Percentiles rank a stretch among this genome's conserved stretches.
phyloP scores from a whole-genome alignment of 2,113 vertebrate genomes.

The Corvus cornix region DNA sequence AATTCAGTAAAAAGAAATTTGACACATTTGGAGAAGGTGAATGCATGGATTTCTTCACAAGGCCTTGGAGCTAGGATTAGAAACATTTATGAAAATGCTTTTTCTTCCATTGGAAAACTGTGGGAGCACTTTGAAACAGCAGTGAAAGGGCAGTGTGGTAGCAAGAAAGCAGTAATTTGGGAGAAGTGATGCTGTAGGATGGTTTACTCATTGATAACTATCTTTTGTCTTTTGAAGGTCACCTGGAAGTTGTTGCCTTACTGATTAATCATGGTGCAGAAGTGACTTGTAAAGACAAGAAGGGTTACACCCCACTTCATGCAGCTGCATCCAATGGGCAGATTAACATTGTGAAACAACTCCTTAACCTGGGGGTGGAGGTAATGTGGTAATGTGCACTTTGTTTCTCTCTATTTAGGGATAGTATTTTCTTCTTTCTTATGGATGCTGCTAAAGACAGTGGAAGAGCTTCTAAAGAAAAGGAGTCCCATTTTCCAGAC shows the following conservation, averaged over 20 bases:
- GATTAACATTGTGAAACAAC: conserved; percentile 89
- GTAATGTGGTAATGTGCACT: conserved; percentile 64
- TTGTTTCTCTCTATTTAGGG: not conserved
- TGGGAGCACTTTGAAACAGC: not conserved
- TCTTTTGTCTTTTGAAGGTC: conserved; percentile 77
- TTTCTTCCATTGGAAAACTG: not conserved
- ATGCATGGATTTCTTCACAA: not conserved
- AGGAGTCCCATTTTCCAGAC: not conserved
- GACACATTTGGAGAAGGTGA: not conserved
- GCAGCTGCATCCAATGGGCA: conserved; percentile 92
- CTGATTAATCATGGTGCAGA: conserved; percentile 92
- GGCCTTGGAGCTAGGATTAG: not conserved
- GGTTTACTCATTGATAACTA: not conserved
- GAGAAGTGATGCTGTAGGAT: not conserved
- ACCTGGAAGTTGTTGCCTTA: conserved; percentile 90
- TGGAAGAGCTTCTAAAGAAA: not conserved
- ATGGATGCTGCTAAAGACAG: not conserved
- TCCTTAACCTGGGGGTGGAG: conserved; percentile 93
- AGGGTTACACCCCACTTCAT: conserved; percentile 93
- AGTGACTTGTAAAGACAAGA: conserved; percentile 94
- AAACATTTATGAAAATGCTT: not conserved
- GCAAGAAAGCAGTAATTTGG: not conserved
- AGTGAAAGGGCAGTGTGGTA: not conserved
- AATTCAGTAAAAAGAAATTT: not conserved
- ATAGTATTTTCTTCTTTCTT: not conserved